Conservation (phyloP, 1,140 invertebrate species). For the Coboldia fuscipes region DNA sequence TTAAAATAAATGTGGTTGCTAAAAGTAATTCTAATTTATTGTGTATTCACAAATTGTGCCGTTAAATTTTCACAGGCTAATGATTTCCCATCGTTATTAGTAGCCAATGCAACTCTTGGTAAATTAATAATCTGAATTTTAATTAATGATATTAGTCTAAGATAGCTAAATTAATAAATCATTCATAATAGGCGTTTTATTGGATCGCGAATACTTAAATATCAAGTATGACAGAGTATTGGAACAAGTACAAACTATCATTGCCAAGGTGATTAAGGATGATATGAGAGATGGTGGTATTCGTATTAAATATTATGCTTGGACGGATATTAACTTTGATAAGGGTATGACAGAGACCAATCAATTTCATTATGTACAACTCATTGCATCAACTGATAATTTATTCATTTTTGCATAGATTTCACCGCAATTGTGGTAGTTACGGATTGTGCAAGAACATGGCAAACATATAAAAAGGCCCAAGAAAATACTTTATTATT, state of each 20-base stretch:
- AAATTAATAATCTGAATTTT: conserved; percentile 8
- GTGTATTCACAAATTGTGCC: too few species aligned
- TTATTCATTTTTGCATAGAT: conserved; percentile 24
- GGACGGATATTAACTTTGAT: conserved; percentile 35
- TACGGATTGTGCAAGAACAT: conserved; percentile 41
- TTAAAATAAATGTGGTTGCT: too few species aligned
- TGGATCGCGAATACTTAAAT: conserved; percentile 34
- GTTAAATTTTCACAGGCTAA: conserved; percentile 14
- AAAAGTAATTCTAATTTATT: too few species aligned
- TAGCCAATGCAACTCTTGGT: conserved; percentile 47
- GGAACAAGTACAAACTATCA: conserved; percentile 30
- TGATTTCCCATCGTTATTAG: conserved; percentile 43
- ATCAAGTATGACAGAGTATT: conserved; percentile 29
- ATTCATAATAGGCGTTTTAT: conserved; percentile 28
- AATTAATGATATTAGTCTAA: neutral
- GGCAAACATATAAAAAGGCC: conserved; percentile 34
- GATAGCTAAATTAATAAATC: neutral
- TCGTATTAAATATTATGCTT: conserved; percentile 34
- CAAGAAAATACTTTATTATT: conserved; percentile 37
- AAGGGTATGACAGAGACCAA: too few species aligned
- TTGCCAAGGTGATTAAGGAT: conserved; percentile 31
- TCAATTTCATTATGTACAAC: conserved; percentile 3
- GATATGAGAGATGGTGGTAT: conserved; percentile 37
- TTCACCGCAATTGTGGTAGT: conserved; percentile 44
- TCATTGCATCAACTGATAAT: neutral